Evolutionary conservation across 2,888 invertebrate genomes (phyloP).

Genomic region (Tetranychus piercei): DNA sequence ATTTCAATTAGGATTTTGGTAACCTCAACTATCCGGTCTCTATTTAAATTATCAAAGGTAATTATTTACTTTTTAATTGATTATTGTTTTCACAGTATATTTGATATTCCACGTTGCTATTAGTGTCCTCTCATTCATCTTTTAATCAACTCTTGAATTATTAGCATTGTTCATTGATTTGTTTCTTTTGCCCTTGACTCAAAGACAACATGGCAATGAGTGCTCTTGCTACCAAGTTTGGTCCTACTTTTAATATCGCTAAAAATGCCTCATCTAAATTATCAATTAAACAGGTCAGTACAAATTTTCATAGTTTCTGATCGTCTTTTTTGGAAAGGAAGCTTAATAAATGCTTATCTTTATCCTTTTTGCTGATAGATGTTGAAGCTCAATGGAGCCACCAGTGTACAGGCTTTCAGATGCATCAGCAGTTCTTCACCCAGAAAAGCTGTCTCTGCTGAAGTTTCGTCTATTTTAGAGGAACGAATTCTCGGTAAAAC

Average conservation of each 20-base stretch:
- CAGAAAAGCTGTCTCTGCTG: conserved; percentile 42
- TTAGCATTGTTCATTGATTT: neutral
- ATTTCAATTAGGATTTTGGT: neutral
- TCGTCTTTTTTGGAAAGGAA: no score
- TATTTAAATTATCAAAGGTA: neutral
- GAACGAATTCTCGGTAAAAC: conserved; percentile 91
- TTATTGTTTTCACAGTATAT: neutral
- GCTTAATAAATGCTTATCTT: neutral
- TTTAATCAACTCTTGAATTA: neutral
- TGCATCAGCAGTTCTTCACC: conserved; percentile 4
- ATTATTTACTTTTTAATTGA: neutral
- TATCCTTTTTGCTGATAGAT: neutral
- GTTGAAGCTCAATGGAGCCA: neutral
- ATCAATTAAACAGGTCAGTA: conserved; percentile 11
- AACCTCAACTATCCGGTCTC: neutral
- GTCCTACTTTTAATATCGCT: conserved; percentile 17
- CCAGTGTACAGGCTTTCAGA: conserved; percentile 9
- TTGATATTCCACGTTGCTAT: neutral
- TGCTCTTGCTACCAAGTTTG: conserved; percentile 19
- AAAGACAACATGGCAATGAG: conserved; percentile 21
- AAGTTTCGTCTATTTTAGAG: conserved; percentile 89
- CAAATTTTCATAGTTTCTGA: no score
- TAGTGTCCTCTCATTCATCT: neutral
- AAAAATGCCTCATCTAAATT: conserved; percentile 16
- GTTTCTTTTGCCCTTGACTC: conserved; percentile 11